Percentiles rank a stretch among this genome's conserved stretches.
Evolutionary conservation across 1,140 invertebrate species (phyloP).

Genomic region (Leptopilina boulardi): DNA sequence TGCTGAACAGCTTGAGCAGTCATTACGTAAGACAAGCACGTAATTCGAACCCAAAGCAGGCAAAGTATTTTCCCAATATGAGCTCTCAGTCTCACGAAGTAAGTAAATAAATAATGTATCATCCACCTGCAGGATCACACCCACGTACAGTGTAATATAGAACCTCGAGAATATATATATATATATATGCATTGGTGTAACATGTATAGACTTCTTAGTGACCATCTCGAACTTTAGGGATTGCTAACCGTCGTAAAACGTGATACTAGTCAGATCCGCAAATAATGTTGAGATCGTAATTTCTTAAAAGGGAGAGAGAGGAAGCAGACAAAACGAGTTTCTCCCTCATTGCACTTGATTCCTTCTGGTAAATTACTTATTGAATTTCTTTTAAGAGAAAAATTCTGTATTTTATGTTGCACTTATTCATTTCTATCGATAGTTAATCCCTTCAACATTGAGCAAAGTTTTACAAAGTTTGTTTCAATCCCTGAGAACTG

Average conservation of each 20-base stretch:
- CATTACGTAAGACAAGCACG: constrained; percentile 67
- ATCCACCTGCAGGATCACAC: constrained; percentile 52
- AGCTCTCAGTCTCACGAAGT: constrained; percentile 53
- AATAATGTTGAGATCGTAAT: constrained; percentile 2
- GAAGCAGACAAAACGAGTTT: background rate
- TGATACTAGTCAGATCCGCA: constrained; percentile 9
- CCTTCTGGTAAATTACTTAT: background rate
- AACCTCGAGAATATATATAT: constrained; percentile 21
- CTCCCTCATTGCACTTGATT: background rate
- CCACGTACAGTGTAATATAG: constrained; percentile 33
- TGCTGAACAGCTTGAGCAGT: background rate
- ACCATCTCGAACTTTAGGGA: constrained; percentile 10
- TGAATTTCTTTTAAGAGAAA: background rate
- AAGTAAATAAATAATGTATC: constrained; percentile 69
- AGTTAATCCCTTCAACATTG: background rate
- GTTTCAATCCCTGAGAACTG: background rate
- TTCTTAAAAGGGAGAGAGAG: background rate
- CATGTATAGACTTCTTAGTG: constrained; percentile 14
- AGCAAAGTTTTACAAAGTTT: background rate
- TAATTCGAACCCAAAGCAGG: constrained; percentile 56
- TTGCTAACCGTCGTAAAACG: constrained; percentile 26
- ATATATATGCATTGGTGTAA: background rate
- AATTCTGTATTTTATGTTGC: background rate
- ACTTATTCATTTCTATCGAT: background rate
- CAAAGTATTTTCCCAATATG: constrained; percentile 57